Conservation (phyloP, 2,888 invertebrate species). For the Pristionchus mayeri region DNA sequence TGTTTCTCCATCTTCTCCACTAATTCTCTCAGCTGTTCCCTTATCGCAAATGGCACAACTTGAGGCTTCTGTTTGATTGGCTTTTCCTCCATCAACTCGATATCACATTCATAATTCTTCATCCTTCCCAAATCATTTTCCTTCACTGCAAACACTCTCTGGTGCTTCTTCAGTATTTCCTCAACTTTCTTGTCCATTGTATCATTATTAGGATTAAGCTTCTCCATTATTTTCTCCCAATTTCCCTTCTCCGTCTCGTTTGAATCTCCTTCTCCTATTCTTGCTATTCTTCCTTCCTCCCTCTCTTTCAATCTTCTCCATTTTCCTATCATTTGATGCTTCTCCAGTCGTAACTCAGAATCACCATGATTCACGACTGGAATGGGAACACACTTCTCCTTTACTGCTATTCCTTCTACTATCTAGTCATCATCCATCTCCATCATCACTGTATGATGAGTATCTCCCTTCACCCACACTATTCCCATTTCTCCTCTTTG, state of each 20-base stretch:
- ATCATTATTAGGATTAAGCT: not conserved
- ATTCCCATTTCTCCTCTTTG: not conserved
- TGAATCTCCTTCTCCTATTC: not conserved
- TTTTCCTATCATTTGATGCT: not conserved
- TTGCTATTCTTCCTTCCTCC: not conserved
- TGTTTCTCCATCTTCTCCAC: slow-evolving; percentile 48
- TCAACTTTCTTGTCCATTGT: not conserved
- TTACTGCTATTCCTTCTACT: not conserved
- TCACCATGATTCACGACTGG: not conserved
- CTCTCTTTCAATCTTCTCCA: not conserved
- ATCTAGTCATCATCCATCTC: not conserved
- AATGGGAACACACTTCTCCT: not conserved
- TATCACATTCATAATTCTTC: not conserved
- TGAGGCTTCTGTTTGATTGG: slow-evolving; percentile 32
- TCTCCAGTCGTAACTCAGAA: not conserved
- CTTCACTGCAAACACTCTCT: not conserved
- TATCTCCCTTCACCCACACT: not conserved
- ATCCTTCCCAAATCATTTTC: not conserved
- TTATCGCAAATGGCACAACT: slow-evolving; percentile 49
- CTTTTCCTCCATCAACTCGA: not conserved
- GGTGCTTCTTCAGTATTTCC: not conserved
- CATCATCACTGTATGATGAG: not conserved
- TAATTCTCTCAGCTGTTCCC: slow-evolving; percentile 36
- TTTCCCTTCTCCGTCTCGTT: not conserved
- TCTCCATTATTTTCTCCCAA: not conserved